These are phyloP conservation scores for Tridacna gigas DNA, from an alignment of 2,888 invertebrate genomes.

Conservation along the genomic window DNA sequence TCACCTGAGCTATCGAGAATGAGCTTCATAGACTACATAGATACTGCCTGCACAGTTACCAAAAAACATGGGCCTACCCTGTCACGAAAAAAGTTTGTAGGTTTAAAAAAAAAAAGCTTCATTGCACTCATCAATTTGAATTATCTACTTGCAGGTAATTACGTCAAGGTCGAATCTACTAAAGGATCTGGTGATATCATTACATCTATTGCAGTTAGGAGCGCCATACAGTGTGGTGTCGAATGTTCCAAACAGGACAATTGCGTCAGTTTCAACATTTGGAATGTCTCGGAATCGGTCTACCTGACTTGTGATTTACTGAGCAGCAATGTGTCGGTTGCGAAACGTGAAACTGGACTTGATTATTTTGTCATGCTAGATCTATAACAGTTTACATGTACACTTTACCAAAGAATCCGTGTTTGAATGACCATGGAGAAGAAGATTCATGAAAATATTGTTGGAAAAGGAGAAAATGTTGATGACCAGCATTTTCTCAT, in stretches of 20 bases:
- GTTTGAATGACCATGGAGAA: too few species aligned
- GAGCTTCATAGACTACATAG: not conserved
- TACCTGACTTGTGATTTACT: not conserved
- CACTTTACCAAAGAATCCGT: too few species aligned
- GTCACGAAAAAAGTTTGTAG: too few species aligned
- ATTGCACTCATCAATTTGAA: too few species aligned
- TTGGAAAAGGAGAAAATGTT: too few species aligned
- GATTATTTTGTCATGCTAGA: not conserved
- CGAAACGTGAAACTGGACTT: not conserved
- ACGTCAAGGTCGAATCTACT: not conserved
- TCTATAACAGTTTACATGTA: too few species aligned
- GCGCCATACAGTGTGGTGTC: not conserved
- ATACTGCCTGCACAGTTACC: not conserved
- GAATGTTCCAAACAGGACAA: not conserved
- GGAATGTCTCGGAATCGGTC: not conserved
- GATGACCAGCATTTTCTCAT: too few species aligned
- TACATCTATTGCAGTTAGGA: not conserved
- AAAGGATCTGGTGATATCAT: not conserved
- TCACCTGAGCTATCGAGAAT: too few species aligned
- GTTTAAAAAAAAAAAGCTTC: too few species aligned
- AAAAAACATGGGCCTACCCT: too few species aligned
- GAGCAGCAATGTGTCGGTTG: not conserved
- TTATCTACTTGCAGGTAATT: slow-evolving; percentile 1
- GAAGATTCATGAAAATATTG: too few species aligned
- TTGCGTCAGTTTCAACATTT: not conserved